These are phyloP conservation scores for Heloderma charlesbogerti DNA, from an alignment of 2,113 vertebrate genomes.

Conservation along the genomic window DNA sequence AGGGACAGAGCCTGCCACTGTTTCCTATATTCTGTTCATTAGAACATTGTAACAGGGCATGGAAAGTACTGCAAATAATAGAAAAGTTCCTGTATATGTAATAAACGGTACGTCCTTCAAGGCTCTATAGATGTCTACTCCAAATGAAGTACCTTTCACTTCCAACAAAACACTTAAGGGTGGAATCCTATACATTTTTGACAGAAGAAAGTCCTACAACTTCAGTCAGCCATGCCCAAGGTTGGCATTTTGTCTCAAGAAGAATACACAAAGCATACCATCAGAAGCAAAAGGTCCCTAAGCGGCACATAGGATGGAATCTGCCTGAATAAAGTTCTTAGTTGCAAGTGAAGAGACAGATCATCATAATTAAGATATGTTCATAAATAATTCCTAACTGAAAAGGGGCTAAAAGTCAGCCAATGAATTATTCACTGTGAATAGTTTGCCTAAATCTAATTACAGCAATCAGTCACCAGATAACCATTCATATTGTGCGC, in stretches of 20 bases:
- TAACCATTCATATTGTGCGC: background rate
- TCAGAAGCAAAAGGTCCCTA: background rate
- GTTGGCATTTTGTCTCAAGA: background rate
- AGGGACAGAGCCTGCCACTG: background rate
- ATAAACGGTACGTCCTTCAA: background rate
- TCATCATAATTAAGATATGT: conserved; percentile 31
- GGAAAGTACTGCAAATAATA: background rate
- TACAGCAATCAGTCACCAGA: background rate
- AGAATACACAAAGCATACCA: background rate
- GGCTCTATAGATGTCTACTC: background rate
- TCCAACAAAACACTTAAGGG: background rate
- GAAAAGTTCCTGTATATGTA: background rate
- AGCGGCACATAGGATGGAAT: background rate
- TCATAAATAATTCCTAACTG: conserved; percentile 23
- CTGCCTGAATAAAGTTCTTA: conserved; percentile 14
- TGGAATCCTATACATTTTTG: too few relatives aligned
- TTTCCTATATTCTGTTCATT: background rate
- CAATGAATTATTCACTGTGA: conserved; percentile 10
- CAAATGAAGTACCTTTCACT: background rate
- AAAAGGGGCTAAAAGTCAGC: background rate
- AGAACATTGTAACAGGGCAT: too few relatives aligned
- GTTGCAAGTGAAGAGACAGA: conserved; percentile 5
- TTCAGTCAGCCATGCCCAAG: background rate
- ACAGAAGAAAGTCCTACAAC: too few relatives aligned
- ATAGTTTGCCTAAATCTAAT: conserved; percentile 25